Conservation (phyloP, 1,140 invertebrate genomes). For the Drosophila orena region DNA sequence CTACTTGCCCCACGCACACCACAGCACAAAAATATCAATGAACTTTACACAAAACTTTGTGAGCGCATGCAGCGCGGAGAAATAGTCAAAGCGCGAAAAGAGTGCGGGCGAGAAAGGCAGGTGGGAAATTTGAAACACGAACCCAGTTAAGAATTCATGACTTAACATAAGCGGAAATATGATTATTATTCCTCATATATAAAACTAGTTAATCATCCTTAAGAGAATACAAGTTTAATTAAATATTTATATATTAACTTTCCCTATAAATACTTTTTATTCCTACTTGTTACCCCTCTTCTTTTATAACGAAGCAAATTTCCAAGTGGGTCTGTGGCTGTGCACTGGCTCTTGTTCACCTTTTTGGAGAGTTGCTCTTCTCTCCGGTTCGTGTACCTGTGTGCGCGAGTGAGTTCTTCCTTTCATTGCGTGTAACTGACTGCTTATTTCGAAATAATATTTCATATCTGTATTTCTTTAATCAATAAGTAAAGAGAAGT, state of each 20-base stretch:
- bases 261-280: too few species aligned
- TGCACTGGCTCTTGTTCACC: slow-evolving; percentile 39
- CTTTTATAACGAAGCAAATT: slow-evolving; percentile 16
- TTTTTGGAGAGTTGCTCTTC: slow-evolving; percentile 33
- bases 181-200: too few species aligned
- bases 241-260: too few species aligned
- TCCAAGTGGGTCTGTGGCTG: slow-evolving; percentile 37
- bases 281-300: neutral
- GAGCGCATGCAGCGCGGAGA: slow-evolving; percentile 57
- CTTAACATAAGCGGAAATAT: too few species aligned
- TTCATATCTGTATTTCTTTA: neutral
- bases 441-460: neutral
- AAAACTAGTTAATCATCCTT: too few species aligned
- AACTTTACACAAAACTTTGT: slow-evolving; percentile 78
- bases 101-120: slow-evolving; percentile 27
- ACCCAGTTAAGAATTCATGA: neutral
- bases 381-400: slow-evolving; percentile 21
- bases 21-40: slow-evolving; percentile 82
- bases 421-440: slow-evolving; percentile 7
- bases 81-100: slow-evolving; percentile 20
- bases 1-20: slow-evolving; percentile 47
- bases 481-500: neutral
- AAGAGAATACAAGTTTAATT: neutral
- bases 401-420: slow-evolving; percentile 40
- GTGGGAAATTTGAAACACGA: slow-evolving; percentile 28